Evolutionary conservation across 2,797 vertebrate species (phyloP).

Genomic region (Bufotes viridis): DNA sequence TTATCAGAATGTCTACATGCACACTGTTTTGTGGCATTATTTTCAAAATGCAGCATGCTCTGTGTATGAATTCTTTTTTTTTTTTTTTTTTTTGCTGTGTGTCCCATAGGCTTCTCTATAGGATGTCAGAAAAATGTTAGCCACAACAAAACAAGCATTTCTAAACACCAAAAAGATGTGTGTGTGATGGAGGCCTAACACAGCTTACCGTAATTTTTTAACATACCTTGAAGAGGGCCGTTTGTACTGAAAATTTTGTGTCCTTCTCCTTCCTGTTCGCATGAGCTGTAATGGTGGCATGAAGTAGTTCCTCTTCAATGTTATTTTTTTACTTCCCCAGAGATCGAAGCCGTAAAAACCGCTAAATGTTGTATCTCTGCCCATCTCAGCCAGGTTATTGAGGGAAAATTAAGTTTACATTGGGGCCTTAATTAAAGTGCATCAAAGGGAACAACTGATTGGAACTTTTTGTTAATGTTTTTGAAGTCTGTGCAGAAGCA

Average conservation of each 20-base stretch:
- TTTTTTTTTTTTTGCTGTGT: too few species aligned
- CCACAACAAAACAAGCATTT: too few species aligned
- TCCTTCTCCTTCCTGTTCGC: neutral
- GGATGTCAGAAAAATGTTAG: too few species aligned
- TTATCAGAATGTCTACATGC: neutral
- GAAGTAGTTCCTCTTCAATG: conserved; percentile 43
- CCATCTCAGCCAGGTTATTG: conserved; percentile 37
- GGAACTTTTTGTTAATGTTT: conserved; percentile 55
- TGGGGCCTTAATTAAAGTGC: conserved; percentile 23
- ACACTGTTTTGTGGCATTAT: neutral
- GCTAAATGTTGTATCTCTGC: conserved; percentile 32
- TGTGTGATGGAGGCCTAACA: neutral
- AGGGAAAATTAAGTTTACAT: conserved; percentile 46
- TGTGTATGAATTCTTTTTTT: neutral
- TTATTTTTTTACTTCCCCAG: conserved; percentile 18
- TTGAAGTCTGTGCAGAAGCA: conserved; percentile 49
- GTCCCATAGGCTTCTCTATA: too few species aligned
- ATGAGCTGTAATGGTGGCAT: conserved; percentile 39
- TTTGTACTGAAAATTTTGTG: conserved; percentile 29
- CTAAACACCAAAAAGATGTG: neutral
- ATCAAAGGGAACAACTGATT: conserved; percentile 44
- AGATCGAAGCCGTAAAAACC: conserved; percentile 39
- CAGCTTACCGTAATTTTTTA: neutral
- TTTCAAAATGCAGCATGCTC: neutral
- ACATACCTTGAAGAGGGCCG: neutral